These are phyloP conservation scores for Orthonyx spaldingii DNA, from an alignment of 2,113 vertebrate species.

Conservation along the genomic window DNA sequence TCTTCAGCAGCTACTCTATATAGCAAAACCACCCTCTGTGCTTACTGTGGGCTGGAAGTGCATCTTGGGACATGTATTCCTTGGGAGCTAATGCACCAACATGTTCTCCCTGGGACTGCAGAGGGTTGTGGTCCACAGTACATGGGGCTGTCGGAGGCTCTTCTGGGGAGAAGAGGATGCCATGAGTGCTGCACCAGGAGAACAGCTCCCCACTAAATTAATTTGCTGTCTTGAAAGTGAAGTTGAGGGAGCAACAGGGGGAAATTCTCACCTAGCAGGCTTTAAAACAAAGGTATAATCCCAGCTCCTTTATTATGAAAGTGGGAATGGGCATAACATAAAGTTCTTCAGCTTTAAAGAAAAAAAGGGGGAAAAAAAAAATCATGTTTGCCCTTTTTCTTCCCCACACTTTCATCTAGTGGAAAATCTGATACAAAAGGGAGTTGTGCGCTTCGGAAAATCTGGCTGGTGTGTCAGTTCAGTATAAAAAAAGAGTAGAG, in stretches of 20 bases:
- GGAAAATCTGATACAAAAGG: slow-evolving; percentile 56
- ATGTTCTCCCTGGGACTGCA: background rate
- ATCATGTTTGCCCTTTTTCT: background rate
- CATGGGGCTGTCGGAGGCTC: fast-evolving
- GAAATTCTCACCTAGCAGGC: background rate
- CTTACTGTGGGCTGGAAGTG: background rate
- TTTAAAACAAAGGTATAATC: background rate
- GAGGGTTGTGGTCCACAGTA: fast-evolving
- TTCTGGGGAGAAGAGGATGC: background rate
- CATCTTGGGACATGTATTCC: background rate
- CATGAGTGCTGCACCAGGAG: background rate
- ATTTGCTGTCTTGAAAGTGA: background rate
- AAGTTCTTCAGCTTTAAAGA: background rate
- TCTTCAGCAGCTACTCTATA: background rate
- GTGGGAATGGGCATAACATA: background rate
- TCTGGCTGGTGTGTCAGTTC: background rate
- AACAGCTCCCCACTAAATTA: background rate
- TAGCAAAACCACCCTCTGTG: background rate
- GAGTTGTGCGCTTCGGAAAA: background rate
- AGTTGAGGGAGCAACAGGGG: background rate
- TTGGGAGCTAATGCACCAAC: background rate
- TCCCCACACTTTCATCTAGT: slow-evolving; percentile 2
- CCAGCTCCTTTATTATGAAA: background rate
- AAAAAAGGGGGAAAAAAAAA: background rate
- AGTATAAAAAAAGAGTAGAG: background rate